Evolutionary conservation across 1,140 invertebrate genomes (phyloP).

Genomic region (Brevipalpus yothersi): DNA sequence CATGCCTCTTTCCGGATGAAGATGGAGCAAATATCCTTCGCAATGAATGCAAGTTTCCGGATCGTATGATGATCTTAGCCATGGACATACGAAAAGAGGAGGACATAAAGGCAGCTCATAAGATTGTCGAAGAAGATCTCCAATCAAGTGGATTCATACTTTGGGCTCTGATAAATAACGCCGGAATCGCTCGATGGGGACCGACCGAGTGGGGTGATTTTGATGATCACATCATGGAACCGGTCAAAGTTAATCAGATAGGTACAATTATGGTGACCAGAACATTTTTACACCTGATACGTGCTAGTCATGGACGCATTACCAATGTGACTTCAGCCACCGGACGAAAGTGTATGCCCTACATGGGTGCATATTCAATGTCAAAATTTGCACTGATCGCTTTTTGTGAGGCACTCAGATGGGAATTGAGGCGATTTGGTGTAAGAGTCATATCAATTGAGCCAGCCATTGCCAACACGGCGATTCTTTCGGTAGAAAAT

Average conservation of each 20-base stretch:
- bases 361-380: slow-evolving; percentile 9
- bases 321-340: slow-evolving; percentile 8
- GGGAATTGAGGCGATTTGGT: slow-evolving; percentile 20
- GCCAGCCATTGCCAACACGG: slow-evolving; percentile 22
- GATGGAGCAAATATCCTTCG: slow-evolving; percentile 16
- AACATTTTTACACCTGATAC: slow-evolving; percentile 9
- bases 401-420: slow-evolving; percentile 8
- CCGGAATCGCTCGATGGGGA: slow-evolving; percentile 17
- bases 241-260: slow-evolving; percentile 11
- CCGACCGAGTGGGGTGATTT: slow-evolving; percentile 17
- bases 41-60: slow-evolving; percentile 9
- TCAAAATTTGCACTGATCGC: slow-evolving; percentile 7
- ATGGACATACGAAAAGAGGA: slow-evolving; percentile 22
- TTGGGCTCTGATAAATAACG: not conserved
- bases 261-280: slow-evolving; percentile 8
- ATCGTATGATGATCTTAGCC: slow-evolving; percentile 16
- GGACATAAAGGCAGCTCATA: not conserved
- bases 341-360: slow-evolving; percentile 2
- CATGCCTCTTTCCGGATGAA: slow-evolving; percentile 16
- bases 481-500: not conserved
- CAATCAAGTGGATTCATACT: not conserved
- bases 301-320: slow-evolving; percentile 9
- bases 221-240: slow-evolving; percentile 1
- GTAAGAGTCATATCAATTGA: slow-evolving; percentile 25
- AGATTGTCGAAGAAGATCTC: not conserved